Conservation (phyloP, 2,888 invertebrate species). For the Craniophora ligustri region DNA sequence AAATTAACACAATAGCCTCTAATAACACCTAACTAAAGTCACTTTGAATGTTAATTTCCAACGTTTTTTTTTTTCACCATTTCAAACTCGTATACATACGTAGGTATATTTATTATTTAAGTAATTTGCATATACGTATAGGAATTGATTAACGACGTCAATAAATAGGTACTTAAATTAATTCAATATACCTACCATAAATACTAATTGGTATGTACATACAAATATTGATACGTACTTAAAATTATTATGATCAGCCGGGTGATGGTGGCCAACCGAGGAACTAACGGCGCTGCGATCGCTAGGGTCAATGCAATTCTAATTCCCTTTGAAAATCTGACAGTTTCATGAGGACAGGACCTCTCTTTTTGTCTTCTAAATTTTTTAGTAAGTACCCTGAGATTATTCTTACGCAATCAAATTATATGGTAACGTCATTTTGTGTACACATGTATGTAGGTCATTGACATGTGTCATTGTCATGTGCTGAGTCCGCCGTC, state of each 20-base stretch:
- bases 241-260: not conserved
- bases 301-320: no score
- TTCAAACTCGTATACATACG: not conserved
- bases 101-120: not conserved
- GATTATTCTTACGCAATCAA: no score
- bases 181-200: not conserved
- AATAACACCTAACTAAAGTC: not conserved
- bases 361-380: no score
- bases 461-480: not conserved
- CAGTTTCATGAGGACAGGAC: no score
- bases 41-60: not conserved
- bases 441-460: no score
- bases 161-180: not conserved
- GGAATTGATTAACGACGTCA: not conserved
- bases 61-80: conserved; percentile 12
- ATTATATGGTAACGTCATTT: no score
- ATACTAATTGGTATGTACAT: no score
- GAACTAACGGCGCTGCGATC: no score
- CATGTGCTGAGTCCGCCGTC: not conserved
- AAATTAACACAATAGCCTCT: not conserved
- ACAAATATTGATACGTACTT: no score
- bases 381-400: no score
- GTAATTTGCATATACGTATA: conserved; percentile 4
- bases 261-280: no score
- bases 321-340: no score